Percentiles rank a stretch among this genome's conserved stretches.
Conservation (phyloP, 2,113 vertebrate genomes). For the Chinchilla lanigera region DNA sequence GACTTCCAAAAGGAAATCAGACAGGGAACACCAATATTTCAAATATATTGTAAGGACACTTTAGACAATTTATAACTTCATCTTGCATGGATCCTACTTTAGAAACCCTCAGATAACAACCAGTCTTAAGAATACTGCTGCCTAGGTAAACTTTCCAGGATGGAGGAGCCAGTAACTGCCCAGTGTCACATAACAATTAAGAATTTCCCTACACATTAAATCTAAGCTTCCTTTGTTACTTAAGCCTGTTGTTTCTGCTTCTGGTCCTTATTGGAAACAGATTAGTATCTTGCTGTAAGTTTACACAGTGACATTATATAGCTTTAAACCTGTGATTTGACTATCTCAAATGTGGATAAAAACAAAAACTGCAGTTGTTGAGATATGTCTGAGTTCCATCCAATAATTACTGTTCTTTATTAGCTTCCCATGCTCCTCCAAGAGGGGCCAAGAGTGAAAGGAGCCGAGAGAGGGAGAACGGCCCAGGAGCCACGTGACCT, state of each 20-base stretch:
- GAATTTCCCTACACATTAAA: neutral
- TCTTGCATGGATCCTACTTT: neutral
- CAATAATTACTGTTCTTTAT: too few species aligned
- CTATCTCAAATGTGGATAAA: too few species aligned
- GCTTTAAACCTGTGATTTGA: too few species aligned
- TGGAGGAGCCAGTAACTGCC: too few species aligned
- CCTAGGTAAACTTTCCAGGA: neutral
- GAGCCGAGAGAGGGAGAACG: too few species aligned
- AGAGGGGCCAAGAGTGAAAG: too few species aligned
- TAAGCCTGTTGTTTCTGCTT: neutral
- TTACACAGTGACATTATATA: neutral
- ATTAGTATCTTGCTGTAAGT: neutral
- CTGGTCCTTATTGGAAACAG: neutral
- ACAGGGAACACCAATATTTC: neutral
- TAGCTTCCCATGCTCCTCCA: too few species aligned
- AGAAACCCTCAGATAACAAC: neutral
- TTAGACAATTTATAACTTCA: neutral
- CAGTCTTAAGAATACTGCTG: neutral
- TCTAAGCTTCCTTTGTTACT: neutral
- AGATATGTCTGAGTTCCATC: too few species aligned
- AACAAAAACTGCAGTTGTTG: too few species aligned
- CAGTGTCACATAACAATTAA: neutral
- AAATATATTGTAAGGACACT: neutral
- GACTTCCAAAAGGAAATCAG: neutral
- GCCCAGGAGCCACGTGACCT: neutral